Base-by-base conservation (phyloP, 2,888 invertebrate species). In the Morinoia aosen region DNA sequence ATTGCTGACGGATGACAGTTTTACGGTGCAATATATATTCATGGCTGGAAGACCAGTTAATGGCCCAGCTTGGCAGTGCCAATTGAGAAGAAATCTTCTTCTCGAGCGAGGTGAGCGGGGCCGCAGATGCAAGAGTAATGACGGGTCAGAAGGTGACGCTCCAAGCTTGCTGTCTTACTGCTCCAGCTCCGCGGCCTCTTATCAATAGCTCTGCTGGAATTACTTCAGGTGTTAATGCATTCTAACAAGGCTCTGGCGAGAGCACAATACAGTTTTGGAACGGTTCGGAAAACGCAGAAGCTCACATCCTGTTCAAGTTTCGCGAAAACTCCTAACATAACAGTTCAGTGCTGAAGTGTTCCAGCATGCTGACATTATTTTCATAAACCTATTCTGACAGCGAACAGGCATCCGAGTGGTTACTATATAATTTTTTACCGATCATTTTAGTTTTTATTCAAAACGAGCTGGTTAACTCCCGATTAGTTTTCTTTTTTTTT, bases 71-170 rank as follows among this genome's bases (percentile, higher is more conserved):
- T 48, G 56, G n/a, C 57, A 93, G 57, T 93, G 56, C 58, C 93
- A 93, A 57, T 93, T 33, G 93, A 93, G 93, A 57, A 93, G 93
- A 93, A 93, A 93, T 93, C 93, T n/a, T 93, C 93, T 93, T 56
- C 93, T 11, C 57, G 58, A 56, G 48, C 33, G 57, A 90, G 90
- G 90, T 90, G 90, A 48, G 57, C 93, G 57, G 57, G 93, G 12
- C 93, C 33, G 93, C 48, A 57, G 58, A 93, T 14, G 93, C 93
- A 93, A 93, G 93, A 93, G 33, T 57, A 57, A 93, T 93, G 93
- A n/a, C 93, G 57, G 93, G 93, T 93, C 93, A 93, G 48, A 93
- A 93, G 93, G 93, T 93, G 93, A 93, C 57, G 56, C 33, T 48
- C 33, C 58, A 93, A 90, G 39, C 40, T 90, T 48, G 90, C 48